A percentile compares a stretch with the other conserved stretches of the same genome.
phyloP scores from a whole-genome alignment of 2,888 invertebrate genomes.

The Oligia fasciuncula region DNA sequence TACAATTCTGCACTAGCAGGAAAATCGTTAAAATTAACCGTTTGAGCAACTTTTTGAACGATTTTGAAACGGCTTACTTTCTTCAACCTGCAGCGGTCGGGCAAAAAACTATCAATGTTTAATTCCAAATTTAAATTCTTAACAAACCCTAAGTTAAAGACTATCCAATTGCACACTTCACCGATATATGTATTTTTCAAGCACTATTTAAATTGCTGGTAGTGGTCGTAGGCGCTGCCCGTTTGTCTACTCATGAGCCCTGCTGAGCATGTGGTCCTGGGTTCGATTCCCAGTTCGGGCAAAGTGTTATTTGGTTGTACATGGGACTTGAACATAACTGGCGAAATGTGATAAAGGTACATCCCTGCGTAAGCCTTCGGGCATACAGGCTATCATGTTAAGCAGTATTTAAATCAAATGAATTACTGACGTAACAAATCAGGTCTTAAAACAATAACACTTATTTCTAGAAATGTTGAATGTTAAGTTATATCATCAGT shows the following conservation, averaged over 20 bases:
- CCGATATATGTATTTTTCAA: neutral
- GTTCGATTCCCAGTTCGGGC: neutral
- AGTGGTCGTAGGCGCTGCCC: neutral
- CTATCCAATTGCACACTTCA: neutral
- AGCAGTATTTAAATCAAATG: conserved; percentile 3
- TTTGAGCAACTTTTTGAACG: neutral
- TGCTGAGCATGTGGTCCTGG: neutral
- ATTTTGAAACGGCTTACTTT: conserved; percentile 2
- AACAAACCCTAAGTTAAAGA: neutral
- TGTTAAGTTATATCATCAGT: conserved; percentile 58
- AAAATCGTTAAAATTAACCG: conserved; percentile 17
- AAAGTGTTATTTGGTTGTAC: neutral
- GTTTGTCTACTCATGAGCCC: too few relatives aligned
- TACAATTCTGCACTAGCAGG: neutral
- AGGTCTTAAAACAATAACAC: conserved; percentile 46
- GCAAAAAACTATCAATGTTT: neutral
- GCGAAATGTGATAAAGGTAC: neutral
- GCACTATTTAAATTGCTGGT: neutral
- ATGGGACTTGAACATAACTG: too few relatives aligned
- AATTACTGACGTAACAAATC: conserved; percentile 32
- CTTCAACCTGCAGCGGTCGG: neutral
- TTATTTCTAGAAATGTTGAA: conserved; percentile 37
- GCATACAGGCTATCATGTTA: neutral
- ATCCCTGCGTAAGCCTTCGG: neutral
- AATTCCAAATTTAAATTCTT: neutral